Percentiles rank a stretch among this genome's conserved stretches.
These are phyloP conservation scores for Chalcis sispes DNA, from an alignment of 2,888 invertebrate species.

Conservation along the genomic window DNA sequence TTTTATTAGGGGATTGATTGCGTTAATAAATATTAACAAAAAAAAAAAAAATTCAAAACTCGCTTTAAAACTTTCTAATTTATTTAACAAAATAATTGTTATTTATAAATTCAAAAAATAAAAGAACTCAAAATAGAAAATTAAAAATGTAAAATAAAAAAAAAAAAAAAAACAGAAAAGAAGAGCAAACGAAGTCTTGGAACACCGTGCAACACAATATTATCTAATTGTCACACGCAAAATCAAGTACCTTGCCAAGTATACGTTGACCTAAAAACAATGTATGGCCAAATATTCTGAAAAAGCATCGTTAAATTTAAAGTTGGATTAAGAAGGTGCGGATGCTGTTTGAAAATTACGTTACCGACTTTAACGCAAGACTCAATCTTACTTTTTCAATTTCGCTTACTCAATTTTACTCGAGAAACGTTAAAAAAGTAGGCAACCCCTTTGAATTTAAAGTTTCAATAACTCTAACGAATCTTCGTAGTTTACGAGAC, in stretches of 20 bases:
- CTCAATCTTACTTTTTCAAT: no score
- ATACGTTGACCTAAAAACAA: constrained; percentile 2
- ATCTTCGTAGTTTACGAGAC: not conserved
- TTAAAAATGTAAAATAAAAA: constrained; percentile 49
- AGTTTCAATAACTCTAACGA: no score
- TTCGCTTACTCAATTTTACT: no score
- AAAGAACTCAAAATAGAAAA: constrained; percentile 46
- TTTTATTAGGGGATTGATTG: constrained; percentile 1
- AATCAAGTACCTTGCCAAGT: constrained; percentile 41
- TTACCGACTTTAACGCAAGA: not conserved
- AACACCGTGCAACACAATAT: constrained; percentile 72
- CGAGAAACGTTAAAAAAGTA: no score
- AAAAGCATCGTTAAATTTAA: constrained; percentile 22
- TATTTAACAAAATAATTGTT: not conserved
- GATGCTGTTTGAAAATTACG: not conserved
- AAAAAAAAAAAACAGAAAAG: constrained; percentile 51
- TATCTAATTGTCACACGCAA: constrained; percentile 40
- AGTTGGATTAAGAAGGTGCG: constrained; percentile 1
- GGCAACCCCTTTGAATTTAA: no score
- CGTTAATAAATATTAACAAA: constrained; percentile 44
- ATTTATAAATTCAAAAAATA: constrained; percentile 45
- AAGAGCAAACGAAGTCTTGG: constrained; percentile 57
- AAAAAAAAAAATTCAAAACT: constrained; percentile 33
- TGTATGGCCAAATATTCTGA: not conserved
- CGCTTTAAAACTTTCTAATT: constrained; percentile 39